Base-by-base conservation (phyloP, 2,113 vertebrate species). In the Siphamia tubifer region DNA sequence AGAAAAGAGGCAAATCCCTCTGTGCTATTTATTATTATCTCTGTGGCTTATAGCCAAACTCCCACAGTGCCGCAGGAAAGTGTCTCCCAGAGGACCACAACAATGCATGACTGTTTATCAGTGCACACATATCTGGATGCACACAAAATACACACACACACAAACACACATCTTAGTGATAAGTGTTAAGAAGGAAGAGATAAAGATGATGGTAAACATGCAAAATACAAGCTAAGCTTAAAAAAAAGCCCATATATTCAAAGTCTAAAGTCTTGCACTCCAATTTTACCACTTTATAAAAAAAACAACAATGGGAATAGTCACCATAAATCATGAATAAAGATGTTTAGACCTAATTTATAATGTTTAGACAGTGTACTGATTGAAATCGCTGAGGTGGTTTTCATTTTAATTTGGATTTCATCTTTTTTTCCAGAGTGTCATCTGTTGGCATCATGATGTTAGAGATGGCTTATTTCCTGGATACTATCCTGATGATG, bases 401-500 rank as follows among this genome's bases (percentile, higher is more conserved):
- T n/a, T 9, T 24, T 13, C 30, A 28, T 6, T 61, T 53, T 66
- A 34, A 34, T 53, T 34, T 20, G 16, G 11, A 20, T 45, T 3
- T 34, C 3, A 54, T 45, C 27, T 13, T 65, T 25, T 55, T 19
- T 17, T 21, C 24, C 68, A 93, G 93, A 36, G 66, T 90, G 8
- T 88, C 90, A 2, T 91, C 87, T 6, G 42, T 78, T 62, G 85
- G 77, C 32, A 80, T 93, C 58, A 85, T 89, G 86, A 34, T 92
- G 60, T 90, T 92, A 72, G 93, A 94, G 69, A 21, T 90, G 77
- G 81, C 90, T 49, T 93, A 87, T 67, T 93, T 92, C 67, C 67
- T 91, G 60, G 89, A 93, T 54, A 17, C 63, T 16, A 35, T 93
- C 20, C 53, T 94, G 60, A 7, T 60, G 34, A 87, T 75, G 65